Percentiles rank a stretch among this genome's conserved stretches.
Evolutionary conservation across 37 sponge, comb jelly and placozoan species (phyloP).

Genomic region (Chondrilla cf. caribensis): DNA sequence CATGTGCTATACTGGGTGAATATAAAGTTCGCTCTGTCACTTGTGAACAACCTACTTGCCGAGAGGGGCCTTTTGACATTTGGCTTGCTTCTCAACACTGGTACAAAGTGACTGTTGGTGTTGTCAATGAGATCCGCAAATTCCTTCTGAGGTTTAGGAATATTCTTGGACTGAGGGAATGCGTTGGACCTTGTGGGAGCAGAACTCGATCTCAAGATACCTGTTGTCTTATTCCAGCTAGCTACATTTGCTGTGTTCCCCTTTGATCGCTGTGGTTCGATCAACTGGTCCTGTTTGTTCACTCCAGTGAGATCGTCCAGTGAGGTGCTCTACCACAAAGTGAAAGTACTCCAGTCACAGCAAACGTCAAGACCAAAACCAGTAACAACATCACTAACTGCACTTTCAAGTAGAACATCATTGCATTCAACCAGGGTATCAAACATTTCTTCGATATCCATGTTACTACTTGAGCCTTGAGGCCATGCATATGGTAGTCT

Average conservation of each 20-base stretch:
- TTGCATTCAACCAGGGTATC: constrained; percentile 87
- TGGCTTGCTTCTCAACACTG: constrained; percentile 73
- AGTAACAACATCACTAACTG: constrained; percentile 58
- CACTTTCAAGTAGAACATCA: constrained; percentile 81
- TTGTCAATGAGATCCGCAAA: constrained; percentile 85
- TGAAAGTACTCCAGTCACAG: no score
- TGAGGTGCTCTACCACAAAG: constrained; percentile 52
- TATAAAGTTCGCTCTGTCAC: no score
- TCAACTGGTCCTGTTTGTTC: constrained; percentile 31
- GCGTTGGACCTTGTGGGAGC: not conserved
- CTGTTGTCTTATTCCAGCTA: constrained; percentile 69
- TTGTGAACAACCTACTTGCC: constrained; percentile 13
- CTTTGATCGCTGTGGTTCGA: constrained; percentile 9
- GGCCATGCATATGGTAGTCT: constrained; percentile 59
- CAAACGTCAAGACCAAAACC: no score
- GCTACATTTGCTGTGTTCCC: constrained; percentile 61
- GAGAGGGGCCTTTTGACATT: constrained; percentile 67
- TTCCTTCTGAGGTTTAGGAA: constrained; percentile 78
- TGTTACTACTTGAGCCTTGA: not conserved
- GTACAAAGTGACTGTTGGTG: constrained; percentile 75
- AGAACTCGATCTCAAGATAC: not conserved
- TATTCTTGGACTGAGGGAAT: constrained; percentile 38
- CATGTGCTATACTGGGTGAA: no score
- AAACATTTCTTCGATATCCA: constrained; percentile 73
- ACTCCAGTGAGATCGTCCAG: constrained; percentile 66